Base-by-base conservation (phyloP, 2,113 vertebrate species). In the Cyanoliseus patagonus region DNA sequence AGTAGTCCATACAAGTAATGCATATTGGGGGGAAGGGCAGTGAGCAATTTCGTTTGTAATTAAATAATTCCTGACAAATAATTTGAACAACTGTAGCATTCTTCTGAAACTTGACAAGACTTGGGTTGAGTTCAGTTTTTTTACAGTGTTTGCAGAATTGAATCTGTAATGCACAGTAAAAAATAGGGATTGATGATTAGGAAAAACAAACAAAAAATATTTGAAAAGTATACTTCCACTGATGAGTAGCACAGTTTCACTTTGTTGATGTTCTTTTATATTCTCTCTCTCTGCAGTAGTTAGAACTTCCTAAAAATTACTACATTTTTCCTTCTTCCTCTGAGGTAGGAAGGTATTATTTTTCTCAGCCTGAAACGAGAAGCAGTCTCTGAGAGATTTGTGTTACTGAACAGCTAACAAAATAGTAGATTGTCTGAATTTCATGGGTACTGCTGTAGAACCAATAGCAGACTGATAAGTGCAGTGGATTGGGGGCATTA, bases 391-490 rank as follows among this genome's bases (percentile, higher is more conserved):
- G 28, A 69, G 35, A 67, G 4, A 83, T 49, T 37, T 59, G 18
- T 28, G 25, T 41, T 86, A 14, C 6, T 44, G 24, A 69, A 59
- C 49, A 59, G 69, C 15, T 57, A 64, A 70, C 17, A 80, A 49
- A 75, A 14, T 28, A 80, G 69, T 0, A 1, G 13, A 41, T 46
- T 64, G 5, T 30, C 42, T 75, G 28, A 72, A 83, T 76, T 86
- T 79, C 16, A 3, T 18, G 7, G 49, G 41, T 52, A 47, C 11
- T 67, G 12, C 24, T 57, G 4, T 75, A 84, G 84, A 91, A 57
- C 27, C 13, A 39, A 28, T 72, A 28, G 19, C 11, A 57, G 35
- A 47, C 30, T 17, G 33, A 17, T 15, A 10, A 0, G 0, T 27
- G 8, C 25, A 9, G 20, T 47, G 24, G 9, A 13, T 13, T 35